A percentile compares a stretch with the other conserved stretches of the same genome.
Conservation (phyloP, 1,140 invertebrate genomes). For the Psilanteris sp. region DNA sequence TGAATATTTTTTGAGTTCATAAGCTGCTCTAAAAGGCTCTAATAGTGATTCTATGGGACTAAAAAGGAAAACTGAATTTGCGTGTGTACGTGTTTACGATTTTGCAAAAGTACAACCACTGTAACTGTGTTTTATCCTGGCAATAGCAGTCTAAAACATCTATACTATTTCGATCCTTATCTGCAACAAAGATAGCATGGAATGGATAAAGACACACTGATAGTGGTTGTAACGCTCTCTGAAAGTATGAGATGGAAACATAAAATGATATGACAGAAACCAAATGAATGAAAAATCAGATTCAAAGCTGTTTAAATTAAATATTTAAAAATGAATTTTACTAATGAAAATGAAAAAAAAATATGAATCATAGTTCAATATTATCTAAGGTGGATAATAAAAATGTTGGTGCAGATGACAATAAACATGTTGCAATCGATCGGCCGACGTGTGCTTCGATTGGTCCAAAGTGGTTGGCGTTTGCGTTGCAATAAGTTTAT, state of each 20-base stretch:
- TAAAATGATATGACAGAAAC: slow-evolving; percentile 5
- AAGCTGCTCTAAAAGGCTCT: slow-evolving; percentile 56
- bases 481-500: slow-evolving; percentile 51
- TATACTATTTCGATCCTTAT: too few relatives aligned
- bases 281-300: too few relatives aligned
- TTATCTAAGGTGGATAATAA: slow-evolving; percentile 15
- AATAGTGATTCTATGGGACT: slow-evolving; percentile 50
- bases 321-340: too few relatives aligned
- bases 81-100: slow-evolving; percentile 46
- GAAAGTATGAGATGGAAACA: slow-evolving; percentile 36
- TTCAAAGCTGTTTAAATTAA: too few relatives aligned
- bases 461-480: background rate
- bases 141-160: too few relatives aligned
- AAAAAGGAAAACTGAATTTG: slow-evolving; percentile 52
- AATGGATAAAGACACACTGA: too few relatives aligned
- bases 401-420: slow-evolving; percentile 16
- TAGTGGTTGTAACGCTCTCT: slow-evolving; percentile 41
- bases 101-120: slow-evolving; percentile 41
- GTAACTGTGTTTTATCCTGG: too few relatives aligned
- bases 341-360: slow-evolving; percentile 6
- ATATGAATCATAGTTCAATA: slow-evolving; percentile 3
- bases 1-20: slow-evolving; percentile 26
- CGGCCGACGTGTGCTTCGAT: background rate
- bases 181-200: too few relatives aligned
- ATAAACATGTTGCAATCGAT: slow-evolving; percentile 42